Evolutionary conservation across 2,797 vertebrate genomes (phyloP).

Genomic region (Melanotaenia parkinsoni): DNA sequence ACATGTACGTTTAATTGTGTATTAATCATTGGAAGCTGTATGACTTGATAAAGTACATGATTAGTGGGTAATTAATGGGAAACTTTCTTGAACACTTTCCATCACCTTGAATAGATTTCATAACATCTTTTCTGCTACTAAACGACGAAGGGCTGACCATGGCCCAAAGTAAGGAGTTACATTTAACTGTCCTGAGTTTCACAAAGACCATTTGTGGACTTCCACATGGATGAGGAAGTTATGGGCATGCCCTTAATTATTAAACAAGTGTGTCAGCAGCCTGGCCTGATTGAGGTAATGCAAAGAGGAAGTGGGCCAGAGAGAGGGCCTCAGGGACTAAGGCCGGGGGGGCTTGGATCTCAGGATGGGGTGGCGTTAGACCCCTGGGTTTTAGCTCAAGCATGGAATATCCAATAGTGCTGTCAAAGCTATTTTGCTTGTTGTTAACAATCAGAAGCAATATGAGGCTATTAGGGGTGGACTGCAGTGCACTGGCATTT

Average conservation of each 20-base stretch:
- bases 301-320: constrained; percentile 82
- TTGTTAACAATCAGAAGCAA: constrained; percentile 58
- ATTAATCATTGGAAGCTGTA: constrained; percentile 29
- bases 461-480: constrained; percentile 39
- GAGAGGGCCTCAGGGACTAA: constrained; percentile 66
- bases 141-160: constrained; percentile 51
- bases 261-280: constrained; percentile 87
- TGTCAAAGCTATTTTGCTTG: constrained; percentile 65
- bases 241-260: constrained; percentile 85
- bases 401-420: constrained; percentile 70
- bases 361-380: constrained; percentile 52
- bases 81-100: constrained; percentile 1
- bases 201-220: constrained; percentile 80
- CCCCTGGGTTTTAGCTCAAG: constrained; percentile 60
- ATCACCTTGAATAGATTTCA: constrained; percentile 2
- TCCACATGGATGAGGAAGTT: constrained; percentile 81
- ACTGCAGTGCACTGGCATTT: constrained; percentile 15
- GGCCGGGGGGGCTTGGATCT: constrained; percentile 61
- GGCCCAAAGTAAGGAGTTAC: constrained; percentile 60
- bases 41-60: constrained; percentile 20
- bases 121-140: constrained; percentile 20
- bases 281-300: constrained; percentile 85
- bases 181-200: constrained; percentile 75
- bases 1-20: constrained; percentile 12
- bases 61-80: constrained; percentile 26